Conservation (phyloP, 2,888 invertebrate genomes). For the Limenitis camilla region DNA sequence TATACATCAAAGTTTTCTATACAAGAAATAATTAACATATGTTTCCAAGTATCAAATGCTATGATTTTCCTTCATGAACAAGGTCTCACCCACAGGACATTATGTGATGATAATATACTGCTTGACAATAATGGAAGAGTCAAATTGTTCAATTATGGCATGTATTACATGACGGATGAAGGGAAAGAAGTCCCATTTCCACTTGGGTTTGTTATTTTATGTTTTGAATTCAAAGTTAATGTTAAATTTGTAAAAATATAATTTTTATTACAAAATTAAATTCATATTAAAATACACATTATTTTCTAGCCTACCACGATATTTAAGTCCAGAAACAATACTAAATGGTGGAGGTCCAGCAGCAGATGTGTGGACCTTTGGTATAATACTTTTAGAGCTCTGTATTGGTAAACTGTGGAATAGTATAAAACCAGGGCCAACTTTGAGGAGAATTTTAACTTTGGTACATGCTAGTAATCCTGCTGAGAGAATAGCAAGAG, state of each 20-base stretch:
- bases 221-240: background rate
- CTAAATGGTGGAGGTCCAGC: conserved; percentile 82
- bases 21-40: conserved; percentile 77
- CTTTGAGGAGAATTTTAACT: conserved; percentile 83
- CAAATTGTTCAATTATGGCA: conserved; percentile 94
- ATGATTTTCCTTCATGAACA: conserved; percentile 82
- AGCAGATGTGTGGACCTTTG: conserved; percentile 95
- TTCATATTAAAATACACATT: background rate
- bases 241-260: background rate
- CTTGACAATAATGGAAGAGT: conserved; percentile 81
- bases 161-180: conserved; percentile 91
- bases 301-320: conserved; percentile 46
- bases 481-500: conserved; percentile 82
- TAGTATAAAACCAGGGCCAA: conserved; percentile 82
- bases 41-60: conserved; percentile 82
- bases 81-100: conserved; percentile 84
- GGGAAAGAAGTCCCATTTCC: conserved; percentile 94
- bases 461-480: conserved; percentile 74
- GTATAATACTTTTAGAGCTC: conserved; percentile 90
- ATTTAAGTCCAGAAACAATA: conserved; percentile 88
- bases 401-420: conserved; percentile 83
- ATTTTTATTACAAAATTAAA: background rate
- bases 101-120: conserved; percentile 88
- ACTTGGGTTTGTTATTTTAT: conserved; percentile 76
- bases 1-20: conserved; percentile 52